These are phyloP conservation scores for Macropus fuliginosus DNA, from an alignment of 2,797 vertebrate species.

Conservation along the genomic window DNA sequence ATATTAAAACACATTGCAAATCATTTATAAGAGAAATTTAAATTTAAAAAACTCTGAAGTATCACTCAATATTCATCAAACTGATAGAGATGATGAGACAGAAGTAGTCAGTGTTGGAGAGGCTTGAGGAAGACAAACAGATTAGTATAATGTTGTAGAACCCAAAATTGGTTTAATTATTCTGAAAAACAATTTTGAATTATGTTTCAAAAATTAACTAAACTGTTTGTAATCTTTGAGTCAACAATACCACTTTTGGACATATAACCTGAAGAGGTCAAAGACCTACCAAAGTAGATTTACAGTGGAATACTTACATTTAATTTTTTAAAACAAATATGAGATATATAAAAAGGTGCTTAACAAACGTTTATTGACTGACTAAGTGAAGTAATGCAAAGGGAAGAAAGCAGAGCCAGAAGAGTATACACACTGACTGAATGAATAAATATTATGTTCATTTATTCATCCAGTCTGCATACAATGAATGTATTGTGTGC, in stretches of 20 bases:
- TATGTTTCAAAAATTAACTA: neutral
- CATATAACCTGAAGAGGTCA: neutral
- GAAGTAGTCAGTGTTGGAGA: neutral
- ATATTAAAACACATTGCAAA: neutral
- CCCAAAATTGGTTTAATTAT: neutral
- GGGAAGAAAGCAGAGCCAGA: neutral
- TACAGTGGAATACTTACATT: neutral
- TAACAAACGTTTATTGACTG: neutral
- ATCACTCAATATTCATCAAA: neutral
- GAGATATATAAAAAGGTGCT: neutral
- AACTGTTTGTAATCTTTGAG: neutral
- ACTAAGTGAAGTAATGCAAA: neutral
- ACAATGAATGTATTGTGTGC: neutral
- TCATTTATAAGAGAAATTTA: neutral
- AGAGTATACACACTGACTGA: neutral
- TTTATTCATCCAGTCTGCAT: neutral
- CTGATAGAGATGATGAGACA: neutral
- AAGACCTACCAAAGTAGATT: neutral
- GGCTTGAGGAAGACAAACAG: neutral
- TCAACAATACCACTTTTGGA: neutral
- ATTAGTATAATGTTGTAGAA: neutral
- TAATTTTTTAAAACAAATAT: neutral
- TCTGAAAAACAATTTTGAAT: neutral
- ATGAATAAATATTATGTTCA: neutral
- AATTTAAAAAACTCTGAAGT: neutral